Evolutionary conservation across 2,888 invertebrate species (phyloP), one percentile per base, ranked within the genome.

Genomic region (Drosophila anomelani): DNA sequence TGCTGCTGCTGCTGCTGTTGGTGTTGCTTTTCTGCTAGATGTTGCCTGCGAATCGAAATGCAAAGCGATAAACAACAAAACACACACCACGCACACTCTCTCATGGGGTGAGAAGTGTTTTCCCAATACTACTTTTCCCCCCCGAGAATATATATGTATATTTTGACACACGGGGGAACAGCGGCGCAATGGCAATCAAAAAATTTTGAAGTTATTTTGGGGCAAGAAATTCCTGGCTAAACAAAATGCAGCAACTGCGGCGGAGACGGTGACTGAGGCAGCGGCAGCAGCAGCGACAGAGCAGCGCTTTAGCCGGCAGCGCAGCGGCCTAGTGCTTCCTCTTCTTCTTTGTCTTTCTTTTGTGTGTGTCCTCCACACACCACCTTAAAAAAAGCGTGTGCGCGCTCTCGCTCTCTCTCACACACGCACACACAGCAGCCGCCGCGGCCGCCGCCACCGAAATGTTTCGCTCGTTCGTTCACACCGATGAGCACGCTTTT

Each of bases 171-270:
- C 47, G 58, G 56, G 29, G 57, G 53, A 62, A 41, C 69, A 64
- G 58, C 53, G 54, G 44, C 36, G 64, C 61, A 66, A 63, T 64
- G 79, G 70, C 73, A 84, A 79, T 86, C 64, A 88, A 77, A 62
- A 56, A 61, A 64, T 78, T 85, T 85, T 89, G 67, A 88, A 89
- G 88, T 89, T 89, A 89, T 88, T 86, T 89, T 83, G 66, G 83
- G 71, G 23, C 53, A 72, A 66, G 70, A 77, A 87, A 87, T 81
- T 83, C 71, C 79, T 73, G 72, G 58, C 72, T 61, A 71, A 80
- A 69, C 79, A 60, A 76, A 80, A 81, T 75, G 79, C 57, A 71
- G 77, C 69, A 55, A 51, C 55, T 38, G 51, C 59, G 78, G 38
- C 60, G 76, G 36, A 12, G 39, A 23, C 60, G 60, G 32, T 20